phyloP scores from a whole-genome alignment of 2,797 vertebrate species.

The Rhinella marina region DNA sequence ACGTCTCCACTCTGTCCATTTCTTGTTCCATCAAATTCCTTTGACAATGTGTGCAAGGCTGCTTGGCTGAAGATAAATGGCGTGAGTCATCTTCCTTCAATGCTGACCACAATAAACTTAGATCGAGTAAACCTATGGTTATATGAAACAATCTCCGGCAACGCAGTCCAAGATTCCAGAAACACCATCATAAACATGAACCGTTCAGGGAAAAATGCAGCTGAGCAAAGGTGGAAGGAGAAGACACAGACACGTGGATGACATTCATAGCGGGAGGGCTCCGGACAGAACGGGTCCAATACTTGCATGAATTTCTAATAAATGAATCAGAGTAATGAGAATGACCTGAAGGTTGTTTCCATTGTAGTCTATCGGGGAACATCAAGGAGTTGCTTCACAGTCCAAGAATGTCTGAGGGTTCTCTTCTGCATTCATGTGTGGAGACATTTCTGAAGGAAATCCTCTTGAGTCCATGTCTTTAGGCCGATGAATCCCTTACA shows the following conservation, averaged over 20 bases:
- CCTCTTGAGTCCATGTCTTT: background rate
- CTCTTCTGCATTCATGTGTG: background rate
- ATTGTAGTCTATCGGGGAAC: background rate
- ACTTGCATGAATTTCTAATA: background rate
- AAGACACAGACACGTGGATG: slow-evolving; percentile 10
- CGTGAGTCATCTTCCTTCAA: slow-evolving; percentile 51
- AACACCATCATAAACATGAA: slow-evolving; percentile 35
- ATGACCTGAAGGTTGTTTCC: background rate
- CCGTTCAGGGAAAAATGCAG: slow-evolving; percentile 15
- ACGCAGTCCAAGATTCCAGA: slow-evolving; percentile 16
- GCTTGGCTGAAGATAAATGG: slow-evolving; percentile 31
- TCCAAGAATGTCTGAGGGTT: background rate
- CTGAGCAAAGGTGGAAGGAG: slow-evolving; percentile 21
- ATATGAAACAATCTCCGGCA: slow-evolving; percentile 39
- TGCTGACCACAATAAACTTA: slow-evolving; percentile 51
- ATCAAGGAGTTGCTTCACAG: background rate
- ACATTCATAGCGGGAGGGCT: background rate
- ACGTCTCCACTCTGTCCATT: slow-evolving; percentile 24
- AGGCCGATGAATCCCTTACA: background rate
- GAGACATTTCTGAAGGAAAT: background rate
- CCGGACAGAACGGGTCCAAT: background rate
- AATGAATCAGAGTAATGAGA: background rate
- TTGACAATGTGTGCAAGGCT: slow-evolving; percentile 29
- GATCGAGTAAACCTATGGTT: slow-evolving; percentile 51
- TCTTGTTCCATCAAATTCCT: slow-evolving; percentile 51